These are phyloP conservation scores for Drosophila subpulchrella DNA, from an alignment of 1,140 invertebrate genomes.

Conservation along the genomic window DNA sequence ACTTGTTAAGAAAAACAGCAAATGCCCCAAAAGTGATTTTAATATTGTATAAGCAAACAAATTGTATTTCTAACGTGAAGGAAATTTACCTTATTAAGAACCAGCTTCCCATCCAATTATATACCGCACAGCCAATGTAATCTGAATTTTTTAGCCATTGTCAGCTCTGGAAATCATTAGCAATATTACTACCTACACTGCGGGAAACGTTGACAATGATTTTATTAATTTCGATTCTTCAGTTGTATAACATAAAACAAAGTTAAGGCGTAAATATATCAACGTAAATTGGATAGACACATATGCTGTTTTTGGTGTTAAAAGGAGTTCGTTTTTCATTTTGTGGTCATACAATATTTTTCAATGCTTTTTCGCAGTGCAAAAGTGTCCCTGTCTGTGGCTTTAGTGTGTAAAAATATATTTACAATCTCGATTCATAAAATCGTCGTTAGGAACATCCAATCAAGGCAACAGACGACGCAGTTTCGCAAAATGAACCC, in stretches of 20 bases:
- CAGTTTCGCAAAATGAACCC: conserved; percentile 33
- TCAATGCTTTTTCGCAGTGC: neutral
- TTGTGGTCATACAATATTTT: too few relatives aligned
- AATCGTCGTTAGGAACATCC: conserved; percentile 40
- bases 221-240: too few relatives aligned
- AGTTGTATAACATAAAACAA: too few relatives aligned
- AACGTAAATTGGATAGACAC: too few relatives aligned
- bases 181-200: neutral
- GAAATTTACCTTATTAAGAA: conserved; percentile 1
- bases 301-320: too few relatives aligned
- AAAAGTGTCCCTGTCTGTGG: neutral
- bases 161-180: conserved; percentile 11
- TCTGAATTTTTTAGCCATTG: conserved; percentile 13
- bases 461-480: conserved; percentile 42
- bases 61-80: conserved; percentile 7
- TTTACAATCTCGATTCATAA: conserved; percentile 33
- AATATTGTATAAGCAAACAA: neutral
- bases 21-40: neutral
- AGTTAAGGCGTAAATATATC: too few relatives aligned
- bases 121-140: conserved; percentile 3
- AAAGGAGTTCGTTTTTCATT: too few relatives aligned
- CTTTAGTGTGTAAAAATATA: conserved; percentile 14
- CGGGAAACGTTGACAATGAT: neutral
- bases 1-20: neutral
- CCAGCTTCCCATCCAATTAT: conserved; percentile 15